phyloP scores from a whole-genome alignment of 2,113 vertebrate genomes.

The Actinemys pallida region DNA sequence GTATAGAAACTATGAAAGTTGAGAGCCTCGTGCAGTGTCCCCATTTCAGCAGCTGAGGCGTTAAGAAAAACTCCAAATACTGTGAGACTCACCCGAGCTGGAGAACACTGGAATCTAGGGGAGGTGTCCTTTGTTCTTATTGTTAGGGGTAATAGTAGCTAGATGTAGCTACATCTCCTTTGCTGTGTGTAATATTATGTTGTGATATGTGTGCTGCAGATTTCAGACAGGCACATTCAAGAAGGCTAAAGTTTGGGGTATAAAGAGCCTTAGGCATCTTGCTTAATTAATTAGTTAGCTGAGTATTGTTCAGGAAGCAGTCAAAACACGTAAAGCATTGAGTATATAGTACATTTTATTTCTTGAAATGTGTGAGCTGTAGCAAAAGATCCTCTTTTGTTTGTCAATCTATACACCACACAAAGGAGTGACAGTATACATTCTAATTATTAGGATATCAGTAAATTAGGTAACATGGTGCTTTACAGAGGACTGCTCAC shows the following conservation, averaged over 20 bases:
- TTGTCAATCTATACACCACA: not conserved
- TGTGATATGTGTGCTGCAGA: not conserved
- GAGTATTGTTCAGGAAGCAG: not conserved
- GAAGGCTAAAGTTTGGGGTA: not conserved
- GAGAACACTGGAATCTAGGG: not conserved
- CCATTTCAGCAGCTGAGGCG: not conserved
- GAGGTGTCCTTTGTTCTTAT: not conserved
- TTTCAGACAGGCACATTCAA: not conserved
- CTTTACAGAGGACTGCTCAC: not conserved
- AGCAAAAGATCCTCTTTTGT: not conserved
- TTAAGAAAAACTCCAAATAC: not conserved
- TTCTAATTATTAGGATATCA: not conserved
- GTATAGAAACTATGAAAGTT: not conserved
- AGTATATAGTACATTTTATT: not conserved
- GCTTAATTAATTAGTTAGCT: not conserved
- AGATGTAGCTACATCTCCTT: not conserved
- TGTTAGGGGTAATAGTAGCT: not conserved
- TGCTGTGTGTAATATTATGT: not conserved
- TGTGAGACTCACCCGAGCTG: not conserved
- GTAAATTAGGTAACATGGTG: not conserved
- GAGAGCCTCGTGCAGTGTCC: not conserved
- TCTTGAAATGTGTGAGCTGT: not conserved
- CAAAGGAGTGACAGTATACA: not conserved
- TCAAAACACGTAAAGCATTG: not conserved
- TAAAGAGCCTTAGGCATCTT: not conserved